Evolutionary conservation across 2,113 vertebrate genomes (phyloP).

Genomic region (Meles meles): DNA sequence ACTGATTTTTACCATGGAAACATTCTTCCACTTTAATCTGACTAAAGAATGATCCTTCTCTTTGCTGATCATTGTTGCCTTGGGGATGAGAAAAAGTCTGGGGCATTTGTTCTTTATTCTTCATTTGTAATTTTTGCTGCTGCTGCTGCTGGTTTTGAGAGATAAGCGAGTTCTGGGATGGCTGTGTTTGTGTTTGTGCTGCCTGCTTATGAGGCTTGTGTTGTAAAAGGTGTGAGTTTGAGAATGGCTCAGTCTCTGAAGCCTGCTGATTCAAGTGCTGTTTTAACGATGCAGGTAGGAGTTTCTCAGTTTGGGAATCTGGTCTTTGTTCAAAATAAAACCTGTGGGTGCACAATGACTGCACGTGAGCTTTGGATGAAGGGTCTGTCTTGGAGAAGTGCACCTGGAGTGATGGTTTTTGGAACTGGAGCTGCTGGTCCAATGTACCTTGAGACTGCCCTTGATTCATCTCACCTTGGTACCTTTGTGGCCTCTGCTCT

Average conservation of each 20-base stretch:
- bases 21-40: conserved; percentile 79
- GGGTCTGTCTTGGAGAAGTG: conserved; percentile 67
- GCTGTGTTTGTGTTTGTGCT: conserved; percentile 80
- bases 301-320: conserved; percentile 77
- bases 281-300: conserved; percentile 78
- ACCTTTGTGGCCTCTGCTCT: conserved; percentile 71
- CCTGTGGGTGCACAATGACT: conserved; percentile 76
- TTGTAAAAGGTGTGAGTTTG: conserved; percentile 82
- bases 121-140: conserved; percentile 67
- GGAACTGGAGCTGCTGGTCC: conserved; percentile 85
- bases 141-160: conserved; percentile 74
- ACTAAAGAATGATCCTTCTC: conserved; percentile 62
- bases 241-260: conserved; percentile 82
- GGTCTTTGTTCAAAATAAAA: conserved; percentile 76
- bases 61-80: conserved; percentile 59
- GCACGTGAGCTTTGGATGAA: conserved; percentile 75
- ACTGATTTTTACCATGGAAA: conserved; percentile 78
- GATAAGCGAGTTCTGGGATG: conserved; percentile 78
- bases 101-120: conserved; percentile 73
- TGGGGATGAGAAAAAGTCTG: conserved; percentile 63
- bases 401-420: conserved; percentile 71
- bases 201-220: conserved; percentile 83
- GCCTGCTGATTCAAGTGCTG: conserved; percentile 85
- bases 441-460: conserved; percentile 78
- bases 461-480: conserved; percentile 70